Conservation (phyloP, 2,797 vertebrate genomes). For the Xenentodon cancila region DNA sequence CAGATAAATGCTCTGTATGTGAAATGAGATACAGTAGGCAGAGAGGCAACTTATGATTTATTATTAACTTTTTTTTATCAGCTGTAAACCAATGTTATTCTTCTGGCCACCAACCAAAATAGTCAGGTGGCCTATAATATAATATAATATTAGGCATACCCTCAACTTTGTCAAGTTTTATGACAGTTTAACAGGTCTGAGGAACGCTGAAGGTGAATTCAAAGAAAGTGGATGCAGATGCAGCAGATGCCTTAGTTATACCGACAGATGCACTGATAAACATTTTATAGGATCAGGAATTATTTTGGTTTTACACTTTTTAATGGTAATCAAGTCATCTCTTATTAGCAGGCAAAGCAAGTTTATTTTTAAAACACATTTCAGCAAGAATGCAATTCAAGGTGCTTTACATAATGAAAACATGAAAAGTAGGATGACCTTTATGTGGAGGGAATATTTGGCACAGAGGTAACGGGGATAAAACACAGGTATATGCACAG, state of each 20-base stretch:
- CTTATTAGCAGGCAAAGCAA: slow-evolving; percentile 7
- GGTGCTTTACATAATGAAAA: too few species aligned
- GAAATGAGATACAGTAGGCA: slow-evolving; percentile 29
- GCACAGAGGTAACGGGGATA: slow-evolving; percentile 14
- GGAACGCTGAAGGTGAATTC: background rate
- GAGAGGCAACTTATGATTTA: slow-evolving; percentile 2
- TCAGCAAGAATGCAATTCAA: too few species aligned
- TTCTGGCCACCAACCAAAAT: slow-evolving; percentile 15
- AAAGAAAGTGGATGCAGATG: too few species aligned
- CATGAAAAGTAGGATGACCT: background rate
- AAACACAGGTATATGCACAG: slow-evolving; percentile 34
- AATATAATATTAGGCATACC: slow-evolving; percentile 35
- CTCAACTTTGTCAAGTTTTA: slow-evolving; percentile 45
- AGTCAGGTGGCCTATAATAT: slow-evolving; percentile 24
- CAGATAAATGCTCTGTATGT: slow-evolving; percentile 28
- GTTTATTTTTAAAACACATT: too few species aligned
- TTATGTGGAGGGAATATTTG: slow-evolving; percentile 15
- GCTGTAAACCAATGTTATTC: slow-evolving; percentile 21
- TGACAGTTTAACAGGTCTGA: slow-evolving; percentile 15
- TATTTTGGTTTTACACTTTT: background rate
- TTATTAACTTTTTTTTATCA: slow-evolving; percentile 4
- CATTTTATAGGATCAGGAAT: too few species aligned
- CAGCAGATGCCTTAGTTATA: too few species aligned
- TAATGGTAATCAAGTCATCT: slow-evolving; percentile 15
- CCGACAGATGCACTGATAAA: too few species aligned